Evolutionary conservation across 2,888 invertebrate genomes (phyloP), one percentile per base, ranked within the genome.

Genomic region (Chrysolina haemoptera): DNA sequence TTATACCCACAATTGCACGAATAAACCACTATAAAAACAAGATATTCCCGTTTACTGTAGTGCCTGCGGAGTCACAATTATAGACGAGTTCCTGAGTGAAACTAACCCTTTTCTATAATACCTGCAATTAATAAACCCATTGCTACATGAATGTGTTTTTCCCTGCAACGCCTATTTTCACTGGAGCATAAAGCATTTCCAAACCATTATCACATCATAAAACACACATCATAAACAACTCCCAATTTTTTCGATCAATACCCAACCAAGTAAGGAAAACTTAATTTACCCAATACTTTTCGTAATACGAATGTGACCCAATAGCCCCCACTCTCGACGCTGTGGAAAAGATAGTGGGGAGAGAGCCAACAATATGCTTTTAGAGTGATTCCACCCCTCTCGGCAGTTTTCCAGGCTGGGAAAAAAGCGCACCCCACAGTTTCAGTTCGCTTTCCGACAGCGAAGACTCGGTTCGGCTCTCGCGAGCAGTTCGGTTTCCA

Each of bases 271-370:
- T 76, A 64, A 72, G 74, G 76, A 74, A 73, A 76, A 78, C 78
- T 78, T 76, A 78, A 78, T 78, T 78, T 78, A 72, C 72, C 78
- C 78, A 76, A 78, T 78, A 78, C 76, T 78, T 78, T 78, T 76
- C 76, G 72, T 76, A 76, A 78, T 78, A 74, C 78, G 76, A 78
- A 74, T 78, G 76, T 78, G 78, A 78, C 78, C 78, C 78, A 74
- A 78, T 73, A 74, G 72, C 77, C 76, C 75, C 77, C 75, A 76
- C 78, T 73, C 65, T 68, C 70, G n/a, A 62, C 74, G 72, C 64
- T 65, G 71, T 59, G 68, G 41, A 50, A 62, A 59, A 43, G 48
- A 55, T 67, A 68, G 74, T 66, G 76, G 78, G 78, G 73, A 63
- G 64, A 76, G 74, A 69, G 73, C 78, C 78, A 74, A 76, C 78